Evolutionary conservation across 2,113 vertebrate species (phyloP).

Genomic region (Dasyornis broadbenti): DNA sequence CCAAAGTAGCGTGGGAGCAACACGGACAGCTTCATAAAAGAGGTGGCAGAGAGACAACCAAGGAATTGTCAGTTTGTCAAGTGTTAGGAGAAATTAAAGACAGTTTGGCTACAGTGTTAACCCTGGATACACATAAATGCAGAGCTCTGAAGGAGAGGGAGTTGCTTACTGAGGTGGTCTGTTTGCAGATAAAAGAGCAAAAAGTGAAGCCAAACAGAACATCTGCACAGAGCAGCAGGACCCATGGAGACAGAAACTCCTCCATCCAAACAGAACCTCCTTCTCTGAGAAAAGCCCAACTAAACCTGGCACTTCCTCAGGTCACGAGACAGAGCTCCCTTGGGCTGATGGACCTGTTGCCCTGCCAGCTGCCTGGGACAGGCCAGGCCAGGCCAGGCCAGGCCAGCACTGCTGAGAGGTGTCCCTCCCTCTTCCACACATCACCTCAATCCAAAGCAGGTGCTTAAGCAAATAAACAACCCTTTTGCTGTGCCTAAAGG

Average conservation of each 20-base stretch:
- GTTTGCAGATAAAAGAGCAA: neutral
- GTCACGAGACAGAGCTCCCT: neutral
- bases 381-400: neutral
- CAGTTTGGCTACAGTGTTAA: neutral
- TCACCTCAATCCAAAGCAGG: neutral
- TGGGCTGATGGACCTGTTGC: neutral
- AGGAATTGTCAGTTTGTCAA: neutral
- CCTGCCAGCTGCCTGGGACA: too few species aligned
- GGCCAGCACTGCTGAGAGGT: neutral
- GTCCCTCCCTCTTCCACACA: neutral
- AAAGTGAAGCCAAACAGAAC: neutral
- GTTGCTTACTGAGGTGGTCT: neutral
- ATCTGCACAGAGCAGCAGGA: neutral
- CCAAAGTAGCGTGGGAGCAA: neutral
- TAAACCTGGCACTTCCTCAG: neutral
- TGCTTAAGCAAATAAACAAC: neutral
- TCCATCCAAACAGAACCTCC: neutral
- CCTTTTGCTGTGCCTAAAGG: slow-evolving; percentile 4
- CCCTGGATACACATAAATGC: neutral
- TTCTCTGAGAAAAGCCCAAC: neutral
- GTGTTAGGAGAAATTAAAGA: neutral
- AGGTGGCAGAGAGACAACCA: neutral
- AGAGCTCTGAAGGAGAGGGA: neutral
- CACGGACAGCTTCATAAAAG: neutral
- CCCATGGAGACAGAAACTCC: neutral